Conservation (phyloP, 2,797 vertebrate genomes). For the Nannoperca australis region DNA sequence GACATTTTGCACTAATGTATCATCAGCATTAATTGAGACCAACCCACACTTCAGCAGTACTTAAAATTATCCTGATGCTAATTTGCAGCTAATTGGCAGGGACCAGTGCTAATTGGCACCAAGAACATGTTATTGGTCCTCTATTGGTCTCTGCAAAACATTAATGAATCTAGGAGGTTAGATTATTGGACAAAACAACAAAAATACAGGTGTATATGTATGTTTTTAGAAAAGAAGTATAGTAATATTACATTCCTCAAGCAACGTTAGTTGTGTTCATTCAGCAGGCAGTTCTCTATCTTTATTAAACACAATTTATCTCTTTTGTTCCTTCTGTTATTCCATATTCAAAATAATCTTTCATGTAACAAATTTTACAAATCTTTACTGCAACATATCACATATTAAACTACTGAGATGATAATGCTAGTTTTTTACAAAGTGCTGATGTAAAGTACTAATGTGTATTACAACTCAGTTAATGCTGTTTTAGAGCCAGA, state of each 20-base stretch:
- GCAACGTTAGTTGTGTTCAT: background rate
- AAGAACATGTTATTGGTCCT: conserved; percentile 47
- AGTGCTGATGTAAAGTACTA: background rate
- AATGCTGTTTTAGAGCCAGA: background rate
- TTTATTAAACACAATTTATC: background rate
- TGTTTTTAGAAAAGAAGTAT: background rate
- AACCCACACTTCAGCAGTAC: conserved; percentile 60
- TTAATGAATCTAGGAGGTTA: background rate
- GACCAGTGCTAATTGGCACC: conserved; percentile 57
- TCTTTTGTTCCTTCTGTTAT: background rate
- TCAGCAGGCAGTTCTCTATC: background rate
- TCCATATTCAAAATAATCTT: too few species aligned
- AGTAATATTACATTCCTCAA: background rate
- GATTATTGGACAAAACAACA: background rate
- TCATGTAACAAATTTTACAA: too few species aligned
- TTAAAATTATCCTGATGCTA: conserved; percentile 49
- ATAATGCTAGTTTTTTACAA: background rate
- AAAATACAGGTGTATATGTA: background rate
- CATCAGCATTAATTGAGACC: conserved; percentile 68
- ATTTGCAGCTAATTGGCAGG: conserved; percentile 69
- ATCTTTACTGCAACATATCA: background rate
- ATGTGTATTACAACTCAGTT: background rate
- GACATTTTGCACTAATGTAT: conserved; percentile 74
- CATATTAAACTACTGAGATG: background rate
- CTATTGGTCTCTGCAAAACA: conserved; percentile 30